Evolutionary conservation across 2,888 invertebrate species (phyloP).

Genomic region (Tachina grossa): DNA sequence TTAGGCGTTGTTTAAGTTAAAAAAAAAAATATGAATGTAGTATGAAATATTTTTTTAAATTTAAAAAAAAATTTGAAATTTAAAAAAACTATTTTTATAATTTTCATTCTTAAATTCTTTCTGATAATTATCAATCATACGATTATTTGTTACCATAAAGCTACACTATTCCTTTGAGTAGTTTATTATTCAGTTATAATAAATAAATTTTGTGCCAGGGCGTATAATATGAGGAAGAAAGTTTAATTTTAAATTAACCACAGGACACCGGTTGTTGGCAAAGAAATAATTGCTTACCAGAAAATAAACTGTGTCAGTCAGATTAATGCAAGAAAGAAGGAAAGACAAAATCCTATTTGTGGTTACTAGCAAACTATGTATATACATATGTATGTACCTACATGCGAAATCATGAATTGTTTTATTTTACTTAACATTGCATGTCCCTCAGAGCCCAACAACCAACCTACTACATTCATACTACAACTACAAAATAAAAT

Average conservation of each 20-base stretch:
- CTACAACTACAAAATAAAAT: conserved; percentile 23
- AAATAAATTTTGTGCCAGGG: conserved; percentile 5
- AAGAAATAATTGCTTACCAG: conserved; percentile 26
- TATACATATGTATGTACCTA: conserved; percentile 13
- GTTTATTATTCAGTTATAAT: conserved; percentile 20
- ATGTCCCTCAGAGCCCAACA: conserved; percentile 32
- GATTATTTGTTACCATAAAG: neutral
- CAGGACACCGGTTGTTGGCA: conserved; percentile 14
- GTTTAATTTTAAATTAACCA: conserved; percentile 51
- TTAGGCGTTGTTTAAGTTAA: too few species aligned
- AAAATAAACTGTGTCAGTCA: conserved; percentile 46
- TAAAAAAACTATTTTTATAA: too few species aligned
- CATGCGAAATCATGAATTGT: conserved; percentile 48
- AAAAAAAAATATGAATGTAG: too few species aligned
- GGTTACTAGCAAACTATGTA: conserved; percentile 14
- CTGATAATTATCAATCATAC: too few species aligned
- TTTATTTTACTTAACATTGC: conserved; percentile 14
- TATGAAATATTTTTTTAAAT: too few species aligned
- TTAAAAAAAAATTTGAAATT: too few species aligned
- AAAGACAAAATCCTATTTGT: conserved; percentile 22
- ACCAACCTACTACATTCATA: conserved; percentile 27
- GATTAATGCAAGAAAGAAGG: neutral
- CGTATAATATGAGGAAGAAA: conserved; percentile 7
- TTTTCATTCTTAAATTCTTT: too few species aligned
- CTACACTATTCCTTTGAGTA: neutral